A percentile compares a stretch with the other conserved stretches of the same genome.
phyloP scores from a whole-genome alignment of 2,797 vertebrate genomes.

The Lepus oiostolus region DNA sequence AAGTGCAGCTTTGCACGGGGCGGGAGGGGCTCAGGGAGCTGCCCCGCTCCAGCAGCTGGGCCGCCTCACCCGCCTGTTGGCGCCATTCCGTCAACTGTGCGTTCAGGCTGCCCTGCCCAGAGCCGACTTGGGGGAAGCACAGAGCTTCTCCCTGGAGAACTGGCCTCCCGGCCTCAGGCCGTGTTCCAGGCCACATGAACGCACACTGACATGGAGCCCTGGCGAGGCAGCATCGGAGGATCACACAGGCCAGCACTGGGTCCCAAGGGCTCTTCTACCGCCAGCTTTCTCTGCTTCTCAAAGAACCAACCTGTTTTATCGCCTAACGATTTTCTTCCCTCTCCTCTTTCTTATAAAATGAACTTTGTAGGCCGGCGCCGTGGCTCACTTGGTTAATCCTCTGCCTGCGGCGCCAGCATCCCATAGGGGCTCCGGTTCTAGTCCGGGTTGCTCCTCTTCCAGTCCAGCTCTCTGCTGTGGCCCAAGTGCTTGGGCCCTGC shows the following conservation, averaged over 20 bases:
- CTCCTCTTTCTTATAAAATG: neutral
- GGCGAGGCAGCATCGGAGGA: accelerated
- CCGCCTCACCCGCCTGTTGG: neutral
- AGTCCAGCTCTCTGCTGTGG: too few relatives aligned
- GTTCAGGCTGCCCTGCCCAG: neutral
- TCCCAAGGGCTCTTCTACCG: neutral
- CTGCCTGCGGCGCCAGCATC: too few relatives aligned
- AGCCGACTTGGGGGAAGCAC: too few relatives aligned
- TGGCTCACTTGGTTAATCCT: too few relatives aligned
- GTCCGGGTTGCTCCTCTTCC: too few relatives aligned
- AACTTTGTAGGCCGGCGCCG: too few relatives aligned
- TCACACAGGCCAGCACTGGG: neutral
- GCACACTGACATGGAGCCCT: accelerated
- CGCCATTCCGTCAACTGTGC: accelerated
- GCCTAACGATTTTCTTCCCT: neutral
- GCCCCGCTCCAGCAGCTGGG: neutral
- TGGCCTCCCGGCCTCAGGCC: accelerated
- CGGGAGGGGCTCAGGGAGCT: neutral
- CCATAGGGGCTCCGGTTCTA: too few relatives aligned
- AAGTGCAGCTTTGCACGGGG: neutral
- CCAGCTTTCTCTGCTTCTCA: neutral
- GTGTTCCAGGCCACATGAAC: accelerated
- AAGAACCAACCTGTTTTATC: neutral
- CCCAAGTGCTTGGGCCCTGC: too few relatives aligned
- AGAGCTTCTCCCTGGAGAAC: neutral